Evolutionary conservation across 2,797 vertebrate species (phyloP).

Genomic region (Sebastiscus tertius): DNA sequence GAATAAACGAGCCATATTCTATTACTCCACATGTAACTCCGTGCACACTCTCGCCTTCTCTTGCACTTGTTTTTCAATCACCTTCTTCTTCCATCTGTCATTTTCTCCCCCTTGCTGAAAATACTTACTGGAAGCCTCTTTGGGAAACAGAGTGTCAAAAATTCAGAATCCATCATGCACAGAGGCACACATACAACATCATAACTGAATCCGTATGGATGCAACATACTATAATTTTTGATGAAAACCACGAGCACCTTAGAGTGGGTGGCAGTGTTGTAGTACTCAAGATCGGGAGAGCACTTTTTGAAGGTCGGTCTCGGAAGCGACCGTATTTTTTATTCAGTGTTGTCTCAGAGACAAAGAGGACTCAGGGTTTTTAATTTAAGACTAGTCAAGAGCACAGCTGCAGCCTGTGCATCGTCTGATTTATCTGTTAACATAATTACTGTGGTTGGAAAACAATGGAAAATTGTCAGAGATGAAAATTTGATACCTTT

Average conservation of each 20-base stretch:
- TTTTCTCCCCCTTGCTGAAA: neutral
- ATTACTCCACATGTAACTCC: neutral
- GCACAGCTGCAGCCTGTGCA: too few species aligned
- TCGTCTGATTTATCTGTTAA: too few species aligned
- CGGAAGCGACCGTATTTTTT: too few species aligned
- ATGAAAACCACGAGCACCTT: neutral
- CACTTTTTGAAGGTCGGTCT: too few species aligned
- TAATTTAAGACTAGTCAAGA: too few species aligned
- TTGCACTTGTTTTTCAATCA: conserved; percentile 19
- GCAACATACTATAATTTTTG: neutral
- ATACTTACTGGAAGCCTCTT: conserved; percentile 21
- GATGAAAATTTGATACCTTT: too few species aligned
- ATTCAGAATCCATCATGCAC: conserved; percentile 2
- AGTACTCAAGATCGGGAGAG: too few species aligned
- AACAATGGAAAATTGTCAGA: too few species aligned
- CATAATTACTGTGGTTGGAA: too few species aligned
- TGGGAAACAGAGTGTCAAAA: conserved; percentile 23
- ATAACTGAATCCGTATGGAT: neutral
- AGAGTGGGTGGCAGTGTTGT: neutral
- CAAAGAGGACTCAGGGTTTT: too few species aligned
- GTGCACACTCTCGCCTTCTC: conserved; percentile 9
- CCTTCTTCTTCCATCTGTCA: conserved; percentile 23
- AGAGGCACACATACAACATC: conserved; percentile 24
- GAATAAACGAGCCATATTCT: neutral
- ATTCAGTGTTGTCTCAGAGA: too few species aligned